Evolutionary conservation across 2,797 vertebrate species (phyloP).

Genomic region (Liasis olivaceus): DNA sequence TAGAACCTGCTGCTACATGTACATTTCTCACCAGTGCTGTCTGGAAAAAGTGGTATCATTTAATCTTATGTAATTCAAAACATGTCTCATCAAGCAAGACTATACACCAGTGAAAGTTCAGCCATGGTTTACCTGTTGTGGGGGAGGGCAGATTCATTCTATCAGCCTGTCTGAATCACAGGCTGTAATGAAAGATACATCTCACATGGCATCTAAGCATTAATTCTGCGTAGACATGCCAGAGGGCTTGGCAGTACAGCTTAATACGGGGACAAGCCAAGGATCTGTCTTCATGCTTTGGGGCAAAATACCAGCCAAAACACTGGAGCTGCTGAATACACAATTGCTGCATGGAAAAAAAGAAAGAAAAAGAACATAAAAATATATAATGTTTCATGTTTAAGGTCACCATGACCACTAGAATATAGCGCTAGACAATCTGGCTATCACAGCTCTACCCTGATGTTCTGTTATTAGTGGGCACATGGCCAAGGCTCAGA

Average conservation of each 20-base stretch:
- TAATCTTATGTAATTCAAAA: conserved; percentile 47
- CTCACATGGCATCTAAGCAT: conserved; percentile 40
- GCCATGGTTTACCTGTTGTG: conserved; percentile 38
- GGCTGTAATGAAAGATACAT: conserved; percentile 53
- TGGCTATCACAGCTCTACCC: conserved; percentile 50
- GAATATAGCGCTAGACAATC: conserved; percentile 63
- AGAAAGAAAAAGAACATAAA: neutral
- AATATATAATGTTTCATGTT: neutral
- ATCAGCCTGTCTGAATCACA: conserved; percentile 22
- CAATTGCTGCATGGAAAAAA: neutral
- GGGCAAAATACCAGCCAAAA: conserved; percentile 27
- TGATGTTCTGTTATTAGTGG: conserved; percentile 46
- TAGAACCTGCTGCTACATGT: conserved; percentile 29
- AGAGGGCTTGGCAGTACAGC: conserved; percentile 44
- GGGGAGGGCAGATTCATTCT: conserved; percentile 42
- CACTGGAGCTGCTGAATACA: conserved; percentile 10
- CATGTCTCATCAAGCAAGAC: conserved; percentile 56
- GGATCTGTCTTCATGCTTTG: conserved; percentile 36
- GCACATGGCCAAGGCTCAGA: conserved; percentile 65
- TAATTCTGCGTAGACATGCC: conserved; percentile 37
- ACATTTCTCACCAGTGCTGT: neutral
- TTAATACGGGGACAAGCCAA: conserved; percentile 43
- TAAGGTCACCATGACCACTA: conserved; percentile 25
- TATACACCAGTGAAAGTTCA: conserved; percentile 43
- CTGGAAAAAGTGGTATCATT: conserved; percentile 21